Evolutionary conservation across 1,140 invertebrate genomes (phyloP), one percentile per base, ranked within the genome.

Genomic region (Hycleus phaleratus): DNA sequence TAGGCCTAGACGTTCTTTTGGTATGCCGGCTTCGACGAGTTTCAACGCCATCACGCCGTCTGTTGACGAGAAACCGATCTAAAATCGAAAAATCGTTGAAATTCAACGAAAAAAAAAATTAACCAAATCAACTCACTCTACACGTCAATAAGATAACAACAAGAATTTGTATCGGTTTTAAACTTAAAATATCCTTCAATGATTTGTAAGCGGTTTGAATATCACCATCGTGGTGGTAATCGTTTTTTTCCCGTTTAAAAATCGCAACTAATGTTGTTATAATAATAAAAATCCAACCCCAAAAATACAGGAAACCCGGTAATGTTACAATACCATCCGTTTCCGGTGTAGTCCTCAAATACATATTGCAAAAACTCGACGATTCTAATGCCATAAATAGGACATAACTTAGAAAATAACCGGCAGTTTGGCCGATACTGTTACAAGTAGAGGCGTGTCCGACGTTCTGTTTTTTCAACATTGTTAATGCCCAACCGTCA

Each of bases 371-470:
- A 77, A 99, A 98, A 68, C 92, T 88, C 38, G 91, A 79, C 6
- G 96, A 98, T 75, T 99, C 95, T n/a, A 99, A 75, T 0, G 95
- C 93, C 68, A 99, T 85, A 73, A 99, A 99, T 8, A 98, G 77
- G 3, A 98, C 93, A 78, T 98, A 98, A 40, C 97, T 97, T 1
- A 99, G 75, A 71, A 99, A 98, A 75, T 93, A 97, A 1, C 97
- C 97, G 53, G 93, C 90, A 0, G 95, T 98, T 79, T 99, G 97
- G 11, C 97, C 97, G 7, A 98, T 94, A 67, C 90, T 91, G 71
- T 99, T 99, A 73, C 97, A 99, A 0, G 96, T 99, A 8, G 95
- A 98, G 6, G 97, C 97, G 78, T 98, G 95, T n/a, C 93, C 94
- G 38, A 99, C 93, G 79, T 99, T 99, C 71, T 82, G 86, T 79